Percentiles rank a stretch among this genome's conserved stretches.
Conservation (phyloP, 2,797 vertebrate genomes). For the Phylloscopus collybita region DNA sequence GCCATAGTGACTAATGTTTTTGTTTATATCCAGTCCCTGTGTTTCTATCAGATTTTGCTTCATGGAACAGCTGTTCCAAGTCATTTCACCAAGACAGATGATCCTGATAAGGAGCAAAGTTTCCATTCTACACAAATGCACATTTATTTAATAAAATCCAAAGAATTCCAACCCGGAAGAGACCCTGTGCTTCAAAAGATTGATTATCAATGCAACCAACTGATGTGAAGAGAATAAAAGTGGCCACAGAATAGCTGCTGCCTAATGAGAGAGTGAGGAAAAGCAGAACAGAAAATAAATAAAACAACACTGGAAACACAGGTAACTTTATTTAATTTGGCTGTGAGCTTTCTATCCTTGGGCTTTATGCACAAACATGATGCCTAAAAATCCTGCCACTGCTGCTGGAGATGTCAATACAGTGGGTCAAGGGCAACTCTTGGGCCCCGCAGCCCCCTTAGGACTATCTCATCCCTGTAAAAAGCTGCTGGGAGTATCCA, state of each 20-base stretch:
- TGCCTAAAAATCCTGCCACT: not conserved
- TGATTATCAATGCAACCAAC: not conserved
- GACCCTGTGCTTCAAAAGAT: slow-evolving; percentile 16
- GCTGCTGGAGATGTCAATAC: not conserved
- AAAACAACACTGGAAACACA: not conserved
- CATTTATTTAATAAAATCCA: slow-evolving; percentile 54
- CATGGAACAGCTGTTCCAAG: slow-evolving; percentile 74
- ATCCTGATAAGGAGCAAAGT: slow-evolving; percentile 67
- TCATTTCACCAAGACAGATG: slow-evolving; percentile 73
- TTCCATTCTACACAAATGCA: slow-evolving; percentile 41
- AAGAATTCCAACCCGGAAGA: not conserved
- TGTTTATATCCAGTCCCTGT: slow-evolving; percentile 73
- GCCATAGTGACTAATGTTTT: slow-evolving; percentile 80
- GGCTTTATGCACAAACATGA: accelerated
- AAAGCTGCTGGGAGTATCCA: not conserved
- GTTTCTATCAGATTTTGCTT: slow-evolving; percentile 72
- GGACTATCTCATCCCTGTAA: accelerated
- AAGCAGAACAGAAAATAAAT: not conserved
- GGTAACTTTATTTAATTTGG: not conserved
- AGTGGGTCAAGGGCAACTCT: not conserved
- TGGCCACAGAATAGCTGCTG: not conserved
- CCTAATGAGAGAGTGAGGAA: slow-evolving; percentile 8
- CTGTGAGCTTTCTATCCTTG: not conserved
- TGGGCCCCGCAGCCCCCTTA: accelerated
- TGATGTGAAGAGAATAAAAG: not conserved